Conservation (phyloP, 2,888 invertebrate species). For the Neoascia interrupta region DNA sequence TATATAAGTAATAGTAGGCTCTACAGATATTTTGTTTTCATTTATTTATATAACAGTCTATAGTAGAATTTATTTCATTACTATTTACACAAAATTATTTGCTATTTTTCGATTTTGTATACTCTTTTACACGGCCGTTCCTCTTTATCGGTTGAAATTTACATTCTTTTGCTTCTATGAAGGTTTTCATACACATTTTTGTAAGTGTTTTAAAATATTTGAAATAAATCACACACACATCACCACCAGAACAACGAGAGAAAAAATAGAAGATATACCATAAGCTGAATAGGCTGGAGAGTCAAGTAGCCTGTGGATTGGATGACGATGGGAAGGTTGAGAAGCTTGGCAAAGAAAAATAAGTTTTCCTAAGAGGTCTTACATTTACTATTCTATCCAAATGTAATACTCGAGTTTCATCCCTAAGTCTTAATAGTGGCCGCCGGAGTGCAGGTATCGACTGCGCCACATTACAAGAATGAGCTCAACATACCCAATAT, state of each 20-base stretch:
- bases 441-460: too few species aligned
- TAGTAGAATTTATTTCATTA: conserved; percentile 25
- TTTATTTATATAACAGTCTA: conserved; percentile 37
- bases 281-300: conserved; percentile 9
- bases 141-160: conserved; percentile 26
- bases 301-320: not conserved
- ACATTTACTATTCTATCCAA: too few species aligned
- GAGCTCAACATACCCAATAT: too few species aligned
- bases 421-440: too few species aligned
- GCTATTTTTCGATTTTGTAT: conserved; percentile 1
- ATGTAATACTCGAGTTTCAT: too few species aligned
- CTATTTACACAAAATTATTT: conserved; percentile 36
- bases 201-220: conserved; percentile 14
- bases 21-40: conserved; percentile 31
- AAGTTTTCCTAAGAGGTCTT: too few species aligned
- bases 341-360: too few species aligned
- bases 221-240: conserved; percentile 49
- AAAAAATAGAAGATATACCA: conserved; percentile 16
- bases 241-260: conserved; percentile 44
- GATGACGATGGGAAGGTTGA: not conserved
- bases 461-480: too few species aligned
- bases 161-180: conserved; percentile 15
- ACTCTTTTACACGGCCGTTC: conserved; percentile 1
- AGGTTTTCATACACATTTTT: not conserved
- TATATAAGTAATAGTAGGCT: conserved; percentile 36